Evolutionary conservation across 2,113 vertebrate genomes (phyloP), one percentile per base, ranked within the genome.

Genomic region (Varanus komodoensis): DNA sequence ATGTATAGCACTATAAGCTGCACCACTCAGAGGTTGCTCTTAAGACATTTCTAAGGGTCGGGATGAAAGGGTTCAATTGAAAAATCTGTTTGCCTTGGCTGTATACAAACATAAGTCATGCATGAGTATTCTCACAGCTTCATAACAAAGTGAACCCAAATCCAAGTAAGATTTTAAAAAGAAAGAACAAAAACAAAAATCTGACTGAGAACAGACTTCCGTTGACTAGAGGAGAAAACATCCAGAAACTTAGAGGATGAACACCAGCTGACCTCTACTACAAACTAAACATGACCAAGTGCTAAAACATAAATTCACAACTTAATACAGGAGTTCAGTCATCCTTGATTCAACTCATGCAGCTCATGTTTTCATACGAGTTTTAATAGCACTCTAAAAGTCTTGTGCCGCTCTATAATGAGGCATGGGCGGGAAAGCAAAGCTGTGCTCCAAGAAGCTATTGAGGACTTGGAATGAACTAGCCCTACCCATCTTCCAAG

Each of bases 1-100:
- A 93, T 90, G 79, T 85, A 90, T 23, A 92, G 85, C 89, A n/a
- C 73, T 87, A 95, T 95, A 92, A 89, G 78, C 91, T 95, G 92
- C 84, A 1, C 96, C 94, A 92, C 82, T 88, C 34, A 89, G 91
- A 93, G 93, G 71, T 86, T 93, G 61, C 82, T 92, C 68, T 90
- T 64, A 82, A 95, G 87, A 82, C 91, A 94, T 95, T 93, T 94
- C 79, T 90, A 87, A 91, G 91, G 86, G 95, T 96, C 91, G 93
- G 44, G 86, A 79, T 34, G 52, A 89, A 96, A 94, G 80, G 25
- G 61, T 91, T 94, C 73, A 67, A 80, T 79, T 88, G 91, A 91
- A 92, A 96, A 94, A 54, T 85, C 82, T 95, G 94, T 90, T 74
- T 93, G 79, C 79, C 87, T 83, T 85, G 86, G 88, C 73, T 91